phyloP scores from a whole-genome alignment of 2,113 vertebrate genomes.

The Mellivora capensis region DNA sequence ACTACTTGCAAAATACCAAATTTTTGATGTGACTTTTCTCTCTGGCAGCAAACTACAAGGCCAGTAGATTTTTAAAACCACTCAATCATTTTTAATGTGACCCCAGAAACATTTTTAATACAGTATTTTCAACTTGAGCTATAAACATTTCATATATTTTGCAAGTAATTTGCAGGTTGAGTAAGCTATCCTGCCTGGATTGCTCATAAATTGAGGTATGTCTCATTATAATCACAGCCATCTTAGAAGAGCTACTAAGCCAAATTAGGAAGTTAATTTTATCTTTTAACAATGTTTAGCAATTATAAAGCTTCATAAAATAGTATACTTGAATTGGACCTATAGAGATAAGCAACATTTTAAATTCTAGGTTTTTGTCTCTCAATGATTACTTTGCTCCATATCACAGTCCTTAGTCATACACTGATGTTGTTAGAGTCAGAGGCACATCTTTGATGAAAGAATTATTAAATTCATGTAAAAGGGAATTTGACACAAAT shows the following conservation, averaged over 20 bases:
- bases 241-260: constrained; percentile 22
- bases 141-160: constrained; percentile 63
- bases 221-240: constrained; percentile 43
- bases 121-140: constrained; percentile 45
- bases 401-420: background rate
- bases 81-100: constrained; percentile 63
- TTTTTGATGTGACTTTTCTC: constrained; percentile 25
- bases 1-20: background rate
- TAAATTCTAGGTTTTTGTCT: background rate
- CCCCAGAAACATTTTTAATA: constrained; percentile 55
- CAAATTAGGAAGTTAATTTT: constrained; percentile 56
- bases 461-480: background rate
- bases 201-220: constrained; percentile 35
- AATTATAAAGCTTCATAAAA: constrained; percentile 55
- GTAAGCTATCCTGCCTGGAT: background rate
- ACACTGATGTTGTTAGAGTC: background rate
- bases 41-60: background rate
- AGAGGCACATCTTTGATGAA: background rate
- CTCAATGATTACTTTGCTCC: background rate
- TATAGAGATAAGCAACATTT: background rate
- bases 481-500: background rate
- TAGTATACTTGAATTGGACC: background rate
- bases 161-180: constrained; percentile 51
- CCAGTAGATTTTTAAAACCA: constrained; percentile 34
- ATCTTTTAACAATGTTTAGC: constrained; percentile 55